These are phyloP conservation scores for Acomys russatus DNA, from an alignment of 2,797 vertebrate species.

Conservation along the genomic window DNA sequence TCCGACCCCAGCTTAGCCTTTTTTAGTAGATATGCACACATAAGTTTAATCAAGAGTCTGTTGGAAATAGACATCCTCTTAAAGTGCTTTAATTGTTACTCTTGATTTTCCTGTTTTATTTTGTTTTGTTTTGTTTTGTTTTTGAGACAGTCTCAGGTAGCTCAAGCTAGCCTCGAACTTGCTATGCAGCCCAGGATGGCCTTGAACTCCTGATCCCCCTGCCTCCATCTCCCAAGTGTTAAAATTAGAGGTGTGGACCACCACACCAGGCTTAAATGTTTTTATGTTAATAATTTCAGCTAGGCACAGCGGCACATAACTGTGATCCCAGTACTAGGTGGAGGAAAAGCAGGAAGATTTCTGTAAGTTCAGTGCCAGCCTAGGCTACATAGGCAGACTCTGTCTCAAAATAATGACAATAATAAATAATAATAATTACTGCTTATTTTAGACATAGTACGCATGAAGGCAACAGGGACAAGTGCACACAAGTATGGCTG, in stretches of 20 bases:
- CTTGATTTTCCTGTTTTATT: neutral
- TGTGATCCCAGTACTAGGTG: neutral
- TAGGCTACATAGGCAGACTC: neutral
- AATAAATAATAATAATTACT: neutral
- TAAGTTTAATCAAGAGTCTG: conserved; percentile 5
- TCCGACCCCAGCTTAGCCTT: neutral
- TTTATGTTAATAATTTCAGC: neutral
- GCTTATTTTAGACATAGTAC: neutral
- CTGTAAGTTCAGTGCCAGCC: neutral
- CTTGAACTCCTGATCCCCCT: neutral
- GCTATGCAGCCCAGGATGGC: neutral
- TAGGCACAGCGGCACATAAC: neutral
- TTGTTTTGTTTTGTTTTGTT: neutral
- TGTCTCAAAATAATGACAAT: neutral
- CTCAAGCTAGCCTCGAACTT: neutral
- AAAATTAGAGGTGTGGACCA: too few species aligned
- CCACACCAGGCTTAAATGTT: neutral
- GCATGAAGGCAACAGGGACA: neutral
- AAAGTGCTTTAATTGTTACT: neutral
- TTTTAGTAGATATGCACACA: neutral
- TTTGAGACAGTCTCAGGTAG: neutral
- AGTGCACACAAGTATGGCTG: neutral
- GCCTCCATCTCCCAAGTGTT: neutral
- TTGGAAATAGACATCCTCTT: neutral
- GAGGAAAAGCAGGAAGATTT: neutral